Percentiles rank a stretch among this genome's conserved stretches.
phyloP scores from a whole-genome alignment of 2,113 vertebrate species.

The Poicephalus gulielmi region DNA sequence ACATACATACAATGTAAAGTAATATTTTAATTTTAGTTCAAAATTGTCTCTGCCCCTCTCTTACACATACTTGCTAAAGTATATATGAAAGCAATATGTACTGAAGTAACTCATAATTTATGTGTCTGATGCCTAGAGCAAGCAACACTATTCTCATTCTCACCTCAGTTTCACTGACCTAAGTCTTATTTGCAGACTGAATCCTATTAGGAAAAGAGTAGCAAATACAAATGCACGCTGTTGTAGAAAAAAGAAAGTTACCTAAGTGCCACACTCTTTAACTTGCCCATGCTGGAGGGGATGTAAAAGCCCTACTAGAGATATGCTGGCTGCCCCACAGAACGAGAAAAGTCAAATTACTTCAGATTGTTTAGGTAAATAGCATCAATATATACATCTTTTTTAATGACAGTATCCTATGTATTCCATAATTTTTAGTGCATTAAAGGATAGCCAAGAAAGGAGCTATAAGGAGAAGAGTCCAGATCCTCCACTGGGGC shows the following conservation, averaged over 20 bases:
- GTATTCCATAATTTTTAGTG: not conserved
- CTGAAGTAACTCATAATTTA: not conserved
- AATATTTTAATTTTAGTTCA: not conserved
- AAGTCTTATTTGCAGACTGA: not conserved
- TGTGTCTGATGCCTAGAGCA: not conserved
- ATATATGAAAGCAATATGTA: rapidly evolving
- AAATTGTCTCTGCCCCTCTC: not conserved
- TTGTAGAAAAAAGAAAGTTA: not conserved
- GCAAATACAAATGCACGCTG: not conserved
- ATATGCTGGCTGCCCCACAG: not conserved
- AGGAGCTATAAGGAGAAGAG: not conserved
- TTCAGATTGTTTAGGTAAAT: not conserved
- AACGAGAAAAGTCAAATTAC: not conserved
- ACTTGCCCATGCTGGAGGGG: not conserved
- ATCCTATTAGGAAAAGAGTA: not conserved
- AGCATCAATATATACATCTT: rapidly evolving
- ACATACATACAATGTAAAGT: not conserved
- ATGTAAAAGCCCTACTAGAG: not conserved
- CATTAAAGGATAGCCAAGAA: not conserved
- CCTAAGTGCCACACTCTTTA: not conserved
- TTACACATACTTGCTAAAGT: rapidly evolving
- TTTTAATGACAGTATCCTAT: rapidly evolving
- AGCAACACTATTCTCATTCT: not conserved
- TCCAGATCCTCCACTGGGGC: not conserved
- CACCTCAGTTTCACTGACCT: not conserved